phyloP scores from a whole-genome alignment of 2,113 vertebrate species.

The Chelonoidis abingdonii region DNA sequence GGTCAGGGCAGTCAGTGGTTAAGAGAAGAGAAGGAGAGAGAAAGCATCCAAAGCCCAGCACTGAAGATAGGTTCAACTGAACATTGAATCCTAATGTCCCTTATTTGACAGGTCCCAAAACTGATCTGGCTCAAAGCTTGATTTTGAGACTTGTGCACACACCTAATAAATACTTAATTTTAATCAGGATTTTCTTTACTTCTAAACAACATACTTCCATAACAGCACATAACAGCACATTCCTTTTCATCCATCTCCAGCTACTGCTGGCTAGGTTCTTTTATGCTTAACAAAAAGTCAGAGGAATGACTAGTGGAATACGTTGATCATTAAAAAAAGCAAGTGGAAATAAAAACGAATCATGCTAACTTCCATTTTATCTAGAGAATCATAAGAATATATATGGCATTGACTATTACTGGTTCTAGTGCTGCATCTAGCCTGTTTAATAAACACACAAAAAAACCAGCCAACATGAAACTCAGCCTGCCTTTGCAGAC shows the following conservation, averaged over 20 bases:
- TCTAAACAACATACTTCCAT: background rate
- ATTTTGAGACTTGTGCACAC: background rate
- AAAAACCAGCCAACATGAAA: conserved; percentile 64
- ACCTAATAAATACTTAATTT: background rate
- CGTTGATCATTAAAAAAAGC: conserved; percentile 8
- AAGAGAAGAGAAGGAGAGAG: background rate
- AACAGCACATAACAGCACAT: background rate
- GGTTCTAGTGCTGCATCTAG: conserved; percentile 22
- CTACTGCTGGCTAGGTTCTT: background rate
- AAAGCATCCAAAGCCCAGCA: background rate
- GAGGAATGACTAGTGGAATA: background rate
- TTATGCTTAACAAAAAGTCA: background rate
- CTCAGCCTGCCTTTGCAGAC: conserved; percentile 58
- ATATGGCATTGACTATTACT: background rate
- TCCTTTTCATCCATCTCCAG: background rate
- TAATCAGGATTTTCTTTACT: background rate
- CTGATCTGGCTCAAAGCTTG: background rate
- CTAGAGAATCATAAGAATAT: background rate
- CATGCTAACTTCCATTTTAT: background rate
- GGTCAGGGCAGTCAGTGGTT: too few species aligned
- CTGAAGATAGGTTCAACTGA: background rate
- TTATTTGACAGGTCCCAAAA: background rate
- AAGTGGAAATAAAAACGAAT: background rate
- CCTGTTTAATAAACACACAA: conserved; percentile 61
- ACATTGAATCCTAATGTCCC: background rate